Conservation (phyloP, 2,113 vertebrate genomes). For the Lycocorax pyrrhopterus region DNA sequence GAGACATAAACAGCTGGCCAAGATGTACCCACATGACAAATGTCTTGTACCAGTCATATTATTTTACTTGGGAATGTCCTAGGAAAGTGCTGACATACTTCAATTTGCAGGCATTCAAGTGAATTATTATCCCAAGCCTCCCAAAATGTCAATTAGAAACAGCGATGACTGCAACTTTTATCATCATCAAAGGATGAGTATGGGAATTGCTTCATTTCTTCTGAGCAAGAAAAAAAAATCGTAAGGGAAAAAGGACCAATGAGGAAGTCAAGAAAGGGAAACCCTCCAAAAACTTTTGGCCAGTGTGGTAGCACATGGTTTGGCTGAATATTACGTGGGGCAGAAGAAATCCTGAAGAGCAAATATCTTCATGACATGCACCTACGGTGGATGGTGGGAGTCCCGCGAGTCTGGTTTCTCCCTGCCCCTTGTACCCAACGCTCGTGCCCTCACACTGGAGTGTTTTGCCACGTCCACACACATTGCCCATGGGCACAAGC, state of each 20-base stretch:
- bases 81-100: constrained; percentile 13
- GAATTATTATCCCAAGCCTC: constrained; percentile 3
- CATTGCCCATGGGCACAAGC: neutral
- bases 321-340: neutral
- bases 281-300: neutral
- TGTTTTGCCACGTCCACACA: neutral
- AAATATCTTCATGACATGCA: neutral
- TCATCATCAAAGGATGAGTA: neutral
- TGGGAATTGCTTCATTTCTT: neutral
- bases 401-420: neutral
- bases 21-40: neutral
- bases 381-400: neutral
- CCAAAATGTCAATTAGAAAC: neutral
- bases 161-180: neutral
- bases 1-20: constrained; percentile 18
- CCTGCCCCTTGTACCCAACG: accelerated
- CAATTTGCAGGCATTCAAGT: neutral
- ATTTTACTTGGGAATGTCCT: constrained; percentile 14
- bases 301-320: neutral
- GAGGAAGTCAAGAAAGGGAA: neutral
- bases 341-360: neutral
- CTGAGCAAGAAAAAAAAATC: neutral
- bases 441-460: neutral
- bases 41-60: neutral
- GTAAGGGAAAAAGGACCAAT: neutral